Evolutionary conservation across 2,888 invertebrate genomes (phyloP).

Genomic region (Monoplex corrugatus): DNA sequence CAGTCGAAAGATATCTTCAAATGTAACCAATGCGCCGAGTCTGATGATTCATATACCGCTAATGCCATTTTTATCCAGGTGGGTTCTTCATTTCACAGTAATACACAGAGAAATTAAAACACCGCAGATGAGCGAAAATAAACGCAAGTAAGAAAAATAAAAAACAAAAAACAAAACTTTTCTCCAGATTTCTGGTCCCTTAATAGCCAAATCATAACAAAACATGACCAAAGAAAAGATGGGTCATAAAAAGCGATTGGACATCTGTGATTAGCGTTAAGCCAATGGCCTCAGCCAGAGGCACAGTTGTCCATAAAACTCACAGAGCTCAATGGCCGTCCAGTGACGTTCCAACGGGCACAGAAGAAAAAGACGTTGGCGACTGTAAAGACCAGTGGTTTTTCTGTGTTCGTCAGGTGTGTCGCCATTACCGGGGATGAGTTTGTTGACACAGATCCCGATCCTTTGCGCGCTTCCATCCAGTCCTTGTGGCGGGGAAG

Average conservation of each 20-base stretch:
- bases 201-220: background rate
- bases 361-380: too few relatives aligned
- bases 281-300: background rate
- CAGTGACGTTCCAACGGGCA: background rate
- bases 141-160: background rate
- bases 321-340: conserved; percentile 9
- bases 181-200: too few relatives aligned
- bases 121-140: background rate
- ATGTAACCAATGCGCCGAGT: too few relatives aligned
- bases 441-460: conserved; percentile 30
- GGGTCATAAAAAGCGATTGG: conserved; percentile 9
- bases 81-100: background rate
- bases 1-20: too few relatives aligned
- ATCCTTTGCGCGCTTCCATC: background rate
- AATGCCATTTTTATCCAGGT: too few relatives aligned
- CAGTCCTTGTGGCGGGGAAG: background rate
- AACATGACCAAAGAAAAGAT: background rate
- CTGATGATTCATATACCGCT: too few relatives aligned
- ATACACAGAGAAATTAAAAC: background rate
- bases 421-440: background rate
- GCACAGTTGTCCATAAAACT: conserved; percentile 7
- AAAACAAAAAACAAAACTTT: too few relatives aligned
- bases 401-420: conserved; percentile 31
- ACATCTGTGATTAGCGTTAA: background rate
- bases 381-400: background rate